Evolutionary conservation across 2,113 vertebrate genomes (phyloP), one percentile per base, ranked within the genome.

Genomic region (Thunnus maccoyii): DNA sequence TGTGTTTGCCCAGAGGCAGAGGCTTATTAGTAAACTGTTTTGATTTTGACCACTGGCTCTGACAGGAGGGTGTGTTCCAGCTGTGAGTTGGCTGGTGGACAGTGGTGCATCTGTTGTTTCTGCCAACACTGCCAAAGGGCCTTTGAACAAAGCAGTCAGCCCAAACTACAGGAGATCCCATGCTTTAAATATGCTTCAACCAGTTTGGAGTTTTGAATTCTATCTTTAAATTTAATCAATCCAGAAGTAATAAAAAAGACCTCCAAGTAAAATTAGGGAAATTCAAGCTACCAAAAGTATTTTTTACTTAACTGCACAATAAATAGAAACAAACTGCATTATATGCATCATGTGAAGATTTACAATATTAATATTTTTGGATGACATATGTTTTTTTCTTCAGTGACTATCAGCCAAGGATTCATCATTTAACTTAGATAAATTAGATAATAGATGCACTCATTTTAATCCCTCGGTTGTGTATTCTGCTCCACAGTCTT

Each of bases 401-500:
- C n/a, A 3, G n/a, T 25, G 18, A 11, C 17, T 30, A 1, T 47
- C n/a, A 17, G 17, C 4, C 10, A 47, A 11, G 18, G 6, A n/a
- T 46, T 46, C 7, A 5, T 27, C 1, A 51, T 25, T 46, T 52
- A 58, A 18, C 22, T n/a, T 15, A 1, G 51, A 5, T 3, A 47
- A 41, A 51, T 15, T 3, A 2, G 5, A 30, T n/a, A 47, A 52
- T 3, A 52, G 7, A 17, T 6, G 15, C 2, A n/a, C 54, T 18
- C 9, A 30, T 54, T 22, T 25, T 22, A 27, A 50, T n/a, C 0
- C 4, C 3, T 32, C 44, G 2, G 47, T 36, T 75, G 47, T 74
- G 1, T 41, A 0, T 46, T 80, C 13, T 86, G 55, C 69, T 67
- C 41, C 76, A 56, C 94, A 99, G 98, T 94, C 94, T 99, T n/a